A percentile compares a stretch with the other conserved stretches of the same genome.
These are phyloP conservation scores for Julus scanicus DNA, from an alignment of 2,888 invertebrate genomes.

Conservation along the genomic window DNA sequence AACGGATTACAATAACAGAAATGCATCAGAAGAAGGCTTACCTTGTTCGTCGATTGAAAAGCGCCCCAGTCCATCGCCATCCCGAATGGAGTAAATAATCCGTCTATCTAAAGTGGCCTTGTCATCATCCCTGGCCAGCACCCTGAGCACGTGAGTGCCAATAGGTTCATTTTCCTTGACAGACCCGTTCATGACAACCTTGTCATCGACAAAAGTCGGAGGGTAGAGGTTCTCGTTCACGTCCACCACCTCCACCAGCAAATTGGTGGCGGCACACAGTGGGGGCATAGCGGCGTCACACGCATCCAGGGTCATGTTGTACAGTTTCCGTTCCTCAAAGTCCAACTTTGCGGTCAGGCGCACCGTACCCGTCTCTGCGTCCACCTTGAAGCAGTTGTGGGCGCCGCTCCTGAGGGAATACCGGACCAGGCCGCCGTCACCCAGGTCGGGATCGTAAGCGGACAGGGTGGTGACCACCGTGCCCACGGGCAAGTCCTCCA, in stretches of 20 bases:
- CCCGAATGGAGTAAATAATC: constrained; percentile 85
- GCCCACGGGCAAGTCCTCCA: constrained; percentile 91
- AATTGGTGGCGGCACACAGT: constrained; percentile 80
- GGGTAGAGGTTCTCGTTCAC: constrained; percentile 92
- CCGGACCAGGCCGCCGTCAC: constrained; percentile 80
- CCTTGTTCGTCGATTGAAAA: constrained; percentile 92
- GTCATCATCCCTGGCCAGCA: constrained; percentile 84
- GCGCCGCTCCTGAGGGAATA: constrained; percentile 81
- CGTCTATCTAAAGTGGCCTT: constrained; percentile 78
- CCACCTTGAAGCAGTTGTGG: constrained; percentile 83
- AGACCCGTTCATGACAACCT: constrained; percentile 79
- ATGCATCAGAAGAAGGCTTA: constrained; percentile 67
- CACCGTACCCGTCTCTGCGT: constrained; percentile 85
- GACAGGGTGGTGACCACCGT: constrained; percentile 86
- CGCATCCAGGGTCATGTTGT: constrained; percentile 86
- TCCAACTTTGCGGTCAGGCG: constrained; percentile 82
- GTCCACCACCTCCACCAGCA: constrained; percentile 84
- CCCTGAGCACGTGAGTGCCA: constrained; percentile 80
- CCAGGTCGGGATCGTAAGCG: constrained; percentile 87
- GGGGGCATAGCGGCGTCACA: constrained; percentile 84
- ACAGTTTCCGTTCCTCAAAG: constrained; percentile 89
- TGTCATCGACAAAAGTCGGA: constrained; percentile 77
- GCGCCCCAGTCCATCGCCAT: constrained; percentile 89
- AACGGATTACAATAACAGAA: not conserved
- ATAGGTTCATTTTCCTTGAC: constrained; percentile 84